These are phyloP conservation scores for Protonemura montana DNA, from an alignment of 2,888 invertebrate genomes.

Conservation along the genomic window DNA sequence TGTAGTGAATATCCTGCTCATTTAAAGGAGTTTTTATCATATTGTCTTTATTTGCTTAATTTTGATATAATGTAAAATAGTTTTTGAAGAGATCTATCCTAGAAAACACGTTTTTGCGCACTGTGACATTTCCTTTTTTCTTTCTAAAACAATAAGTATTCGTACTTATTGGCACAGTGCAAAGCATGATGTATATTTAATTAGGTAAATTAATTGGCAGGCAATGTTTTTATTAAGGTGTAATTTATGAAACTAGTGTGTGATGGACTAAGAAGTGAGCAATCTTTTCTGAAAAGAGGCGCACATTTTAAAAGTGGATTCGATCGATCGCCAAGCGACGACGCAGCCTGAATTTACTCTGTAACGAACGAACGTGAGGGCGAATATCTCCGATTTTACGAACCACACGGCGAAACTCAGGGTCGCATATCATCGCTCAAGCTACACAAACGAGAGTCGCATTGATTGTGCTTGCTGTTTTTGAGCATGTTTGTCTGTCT, in stretches of 20 bases:
- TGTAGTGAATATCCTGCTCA: no score
- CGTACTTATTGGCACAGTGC: constrained; percentile 13
- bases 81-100: no score
- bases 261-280: constrained; percentile 13
- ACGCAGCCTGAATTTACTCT: background rate
- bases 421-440: constrained; percentile 18
- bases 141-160: background rate
- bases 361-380: background rate
- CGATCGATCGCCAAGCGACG: constrained; percentile 1
- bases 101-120: background rate
- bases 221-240: constrained; percentile 33
- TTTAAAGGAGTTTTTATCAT: no score
- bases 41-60: constrained; percentile 1
- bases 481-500: constrained; percentile 30
- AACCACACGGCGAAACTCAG: constrained; percentile 42
- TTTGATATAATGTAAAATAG: no score
- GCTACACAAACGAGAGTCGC: background rate
- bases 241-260: constrained; percentile 43
- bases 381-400: background rate
- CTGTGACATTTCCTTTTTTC: background rate
- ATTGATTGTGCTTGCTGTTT: constrained; percentile 20
- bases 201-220: constrained; percentile 22
- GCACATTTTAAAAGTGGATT: background rate
- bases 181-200: constrained; percentile 33
- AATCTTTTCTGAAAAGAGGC: background rate